A percentile compares a stretch with the other conserved stretches of the same genome.
Evolutionary conservation across 2,797 vertebrate species (phyloP).

Genomic region (Miichthys miiuy): DNA sequence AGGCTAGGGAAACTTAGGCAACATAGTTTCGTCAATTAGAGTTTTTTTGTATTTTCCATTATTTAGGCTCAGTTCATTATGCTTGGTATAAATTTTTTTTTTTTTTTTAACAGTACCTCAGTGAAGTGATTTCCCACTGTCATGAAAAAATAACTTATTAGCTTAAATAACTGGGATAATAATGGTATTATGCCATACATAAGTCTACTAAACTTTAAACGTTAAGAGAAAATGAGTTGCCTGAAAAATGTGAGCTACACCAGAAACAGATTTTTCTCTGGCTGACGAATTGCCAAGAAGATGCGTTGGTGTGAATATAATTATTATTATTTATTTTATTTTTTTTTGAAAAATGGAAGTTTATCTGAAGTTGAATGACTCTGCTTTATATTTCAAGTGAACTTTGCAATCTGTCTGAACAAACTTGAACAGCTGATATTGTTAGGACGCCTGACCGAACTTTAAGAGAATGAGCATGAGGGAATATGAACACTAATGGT

Average conservation of each 20-base stretch:
- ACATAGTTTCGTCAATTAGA: background rate
- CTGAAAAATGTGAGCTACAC: slow-evolving; percentile 10
- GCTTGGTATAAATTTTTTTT: background rate
- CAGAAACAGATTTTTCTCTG: background rate
- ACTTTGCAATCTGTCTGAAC: slow-evolving; percentile 37
- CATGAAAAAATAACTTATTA: background rate
- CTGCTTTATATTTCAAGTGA: slow-evolving; percentile 37
- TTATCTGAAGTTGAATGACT: slow-evolving; percentile 13
- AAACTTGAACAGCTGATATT: slow-evolving; percentile 55
- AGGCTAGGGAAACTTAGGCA: background rate
- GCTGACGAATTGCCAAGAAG: background rate
- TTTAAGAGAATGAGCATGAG: slow-evolving; percentile 60
- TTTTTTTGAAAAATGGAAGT: slow-evolving; percentile 17
- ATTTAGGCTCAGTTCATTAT: background rate
- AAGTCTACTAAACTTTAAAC: background rate
- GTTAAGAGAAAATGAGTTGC: background rate
- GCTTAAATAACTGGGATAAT: background rate
- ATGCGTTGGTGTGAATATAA: slow-evolving; percentile 13
- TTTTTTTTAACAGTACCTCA: background rate
- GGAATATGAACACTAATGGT: slow-evolving; percentile 70
- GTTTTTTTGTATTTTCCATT: background rate
- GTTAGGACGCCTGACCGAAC: slow-evolving; percentile 42
- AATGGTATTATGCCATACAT: background rate
- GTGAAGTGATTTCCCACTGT: background rate
- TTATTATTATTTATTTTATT: no score